Evolutionary conservation across 1,140 invertebrate genomes (phyloP), one percentile per base, ranked within the genome.

Genomic region (Ylistrum balloti): DNA sequence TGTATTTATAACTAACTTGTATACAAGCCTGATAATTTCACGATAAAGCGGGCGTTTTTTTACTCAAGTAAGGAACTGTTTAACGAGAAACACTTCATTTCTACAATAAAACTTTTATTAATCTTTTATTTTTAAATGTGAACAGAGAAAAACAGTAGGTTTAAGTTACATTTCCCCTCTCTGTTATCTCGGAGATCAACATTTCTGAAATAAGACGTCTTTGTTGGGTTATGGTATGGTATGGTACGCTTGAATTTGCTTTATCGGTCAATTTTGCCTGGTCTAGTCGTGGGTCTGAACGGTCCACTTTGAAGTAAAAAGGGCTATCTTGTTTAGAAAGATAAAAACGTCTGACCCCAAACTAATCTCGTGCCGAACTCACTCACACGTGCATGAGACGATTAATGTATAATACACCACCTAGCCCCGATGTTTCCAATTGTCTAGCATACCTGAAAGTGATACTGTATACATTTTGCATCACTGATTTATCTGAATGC

Each of bases 391-490:
- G 56, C 56, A 28, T 11, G 5, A 28, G 5, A 28, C 56, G 56
- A 74, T 74, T 48, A 74, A n/a, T 74, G 56, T 28, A 74, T 74
- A 74, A 74, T 74, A n/a, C n/a, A 38, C 35, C 35, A 38, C 56
- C 5, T n/a, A n/a, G n/a, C n/a, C n/a, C n/a, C n/a, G n/a, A n/a
- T n/a, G n/a, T n/a, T 11, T 28, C 5, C 22, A 0, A 74, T 74
- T 28, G 56, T 74, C 56, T 74, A n/a, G 56, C 11, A 1, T 74
- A 28, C 56, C 22, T 74, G 56, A 74, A 74, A 74, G 22, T 74
- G 56, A 74, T 28, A 74, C 22, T 17, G 41, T 45, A 38, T 45
- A 45, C 41, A 45, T 17, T 45, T 38, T 45, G 9, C 20, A 45
- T 45, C 17, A 17, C n/a, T n/a, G n/a, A n/a, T n/a, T n/a, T n/a